Base-by-base conservation (phyloP, 1,140 invertebrate species). In the Drosophila neocordata region DNA sequence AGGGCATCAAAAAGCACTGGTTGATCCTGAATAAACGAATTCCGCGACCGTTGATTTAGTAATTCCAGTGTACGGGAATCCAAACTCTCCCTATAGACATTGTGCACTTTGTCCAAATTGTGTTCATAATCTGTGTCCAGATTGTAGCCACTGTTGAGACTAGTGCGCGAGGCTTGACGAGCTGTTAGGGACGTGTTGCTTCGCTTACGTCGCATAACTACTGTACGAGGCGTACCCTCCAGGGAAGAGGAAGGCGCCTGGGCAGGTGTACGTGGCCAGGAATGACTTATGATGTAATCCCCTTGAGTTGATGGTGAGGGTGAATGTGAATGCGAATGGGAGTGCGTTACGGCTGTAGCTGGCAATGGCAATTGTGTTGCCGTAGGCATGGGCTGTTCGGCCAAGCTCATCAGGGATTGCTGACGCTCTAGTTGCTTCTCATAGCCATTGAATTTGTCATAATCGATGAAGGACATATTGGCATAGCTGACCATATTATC, bases 401-500 rank as follows among this genome's bases (percentile, higher is more conserved):
- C 84, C 4, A 91, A 58, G 56, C 90, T 91, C 69, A 91, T 78
- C 1, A 81, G 41, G 4, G 90, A 91, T 7, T 89, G 82, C 61
- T 89, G 88, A 1, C 80, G 78, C 51, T 91, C 89, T 69, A 92
- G 65, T 48, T 91, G 84, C 65, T 90, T 89, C 64, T 92, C 91
- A 18, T 92, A 92, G 35, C 73, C 80, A 31, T 91, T 92, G 57
- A 92, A 92, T 67, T 92, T 92, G 66, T 92, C 91, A 41, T 92
- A 92, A 65, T 92, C 89, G 11, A 92, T 91, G 61, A 91, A 92
- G 34, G 87, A 91, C 83, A 92, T 85, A 58, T 92, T 91, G 60
- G 89, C 83, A 73, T 92, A 92, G 60, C 89, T 91, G 31, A 92
- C 91, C 91, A 92, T 92, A 55, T 91, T 91, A 51, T 92, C 91